These are phyloP conservation scores for Epizoanthus stellaris DNA, from an alignment of 92 coral and sea anemone genomes.

Conservation along the genomic window DNA sequence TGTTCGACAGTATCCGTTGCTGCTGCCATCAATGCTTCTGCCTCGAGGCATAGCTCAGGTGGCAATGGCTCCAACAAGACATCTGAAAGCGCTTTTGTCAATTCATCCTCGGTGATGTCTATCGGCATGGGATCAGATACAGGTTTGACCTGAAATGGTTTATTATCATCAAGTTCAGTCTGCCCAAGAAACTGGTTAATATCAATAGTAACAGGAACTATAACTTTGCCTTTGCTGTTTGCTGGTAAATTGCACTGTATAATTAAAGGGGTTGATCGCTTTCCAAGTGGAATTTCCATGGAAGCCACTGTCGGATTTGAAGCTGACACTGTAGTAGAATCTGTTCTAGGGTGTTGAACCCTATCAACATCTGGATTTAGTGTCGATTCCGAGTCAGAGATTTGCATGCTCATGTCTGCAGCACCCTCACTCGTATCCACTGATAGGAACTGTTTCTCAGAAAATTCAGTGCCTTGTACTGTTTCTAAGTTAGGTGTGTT, in stretches of 20 bases:
- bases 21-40: not conserved
- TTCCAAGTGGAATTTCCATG: not conserved
- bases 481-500: too few species aligned
- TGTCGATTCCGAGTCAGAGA: too few species aligned
- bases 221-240: not conserved
- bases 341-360: not conserved
- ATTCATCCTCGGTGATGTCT: not conserved
- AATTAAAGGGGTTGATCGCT: not conserved
- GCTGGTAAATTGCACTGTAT: conserved; percentile 2
- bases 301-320: not conserved
- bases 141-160: not conserved
- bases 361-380: too few species aligned
- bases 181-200: not conserved
- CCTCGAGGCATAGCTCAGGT: not conserved
- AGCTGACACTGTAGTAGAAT: not conserved
- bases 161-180: not conserved
- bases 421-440: too few species aligned
- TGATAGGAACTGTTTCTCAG: too few species aligned
- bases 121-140: not conserved
- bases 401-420: too few species aligned
- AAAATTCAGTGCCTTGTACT: too few species aligned
- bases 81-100: conserved; percentile 1
- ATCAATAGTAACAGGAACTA: not conserved
- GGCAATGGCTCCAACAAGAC: not conserved
- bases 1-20: not conserved